Conservation (phyloP, 2,113 vertebrate species). For the Menura novaehollandiae region DNA sequence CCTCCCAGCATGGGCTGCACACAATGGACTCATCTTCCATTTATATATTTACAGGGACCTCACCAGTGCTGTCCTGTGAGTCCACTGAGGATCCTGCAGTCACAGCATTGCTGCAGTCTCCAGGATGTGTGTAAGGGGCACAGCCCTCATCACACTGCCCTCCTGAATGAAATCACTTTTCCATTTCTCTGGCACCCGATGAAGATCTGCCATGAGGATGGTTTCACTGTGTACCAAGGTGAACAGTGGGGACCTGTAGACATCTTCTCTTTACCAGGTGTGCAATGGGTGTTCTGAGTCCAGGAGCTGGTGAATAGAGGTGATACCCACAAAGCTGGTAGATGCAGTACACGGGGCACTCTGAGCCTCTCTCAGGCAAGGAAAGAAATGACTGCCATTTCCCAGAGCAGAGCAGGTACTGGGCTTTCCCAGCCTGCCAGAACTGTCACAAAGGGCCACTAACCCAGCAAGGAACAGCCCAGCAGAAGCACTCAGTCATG, state of each 20-base stretch:
- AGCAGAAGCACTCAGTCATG: fast-evolving
- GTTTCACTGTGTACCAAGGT: background rate
- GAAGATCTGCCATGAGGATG: background rate
- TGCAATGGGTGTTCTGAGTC: background rate
- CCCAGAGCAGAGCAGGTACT: background rate
- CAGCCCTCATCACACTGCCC: background rate
- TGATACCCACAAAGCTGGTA: background rate
- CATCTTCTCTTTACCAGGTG: background rate
- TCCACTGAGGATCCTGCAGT: background rate
- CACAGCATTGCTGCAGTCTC: background rate
- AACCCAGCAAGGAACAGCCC: background rate
- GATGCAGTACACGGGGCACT: fast-evolving
- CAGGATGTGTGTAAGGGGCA: background rate
- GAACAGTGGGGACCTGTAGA: background rate
- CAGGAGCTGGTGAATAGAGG: background rate
- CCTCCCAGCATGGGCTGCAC: background rate
- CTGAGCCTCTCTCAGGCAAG: background rate
- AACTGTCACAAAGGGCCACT: fast-evolving
- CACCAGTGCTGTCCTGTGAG: background rate
- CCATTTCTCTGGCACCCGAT: fast-evolving
- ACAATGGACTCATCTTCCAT: background rate
- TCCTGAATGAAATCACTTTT: background rate
- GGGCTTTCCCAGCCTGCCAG: background rate
- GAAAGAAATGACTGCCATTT: background rate
- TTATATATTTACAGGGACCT: background rate